Evolutionary conservation across 2,888 invertebrate species (phyloP), one percentile per base, ranked within the genome.

Genomic region (Synanthedon andrenaeformis): DNA sequence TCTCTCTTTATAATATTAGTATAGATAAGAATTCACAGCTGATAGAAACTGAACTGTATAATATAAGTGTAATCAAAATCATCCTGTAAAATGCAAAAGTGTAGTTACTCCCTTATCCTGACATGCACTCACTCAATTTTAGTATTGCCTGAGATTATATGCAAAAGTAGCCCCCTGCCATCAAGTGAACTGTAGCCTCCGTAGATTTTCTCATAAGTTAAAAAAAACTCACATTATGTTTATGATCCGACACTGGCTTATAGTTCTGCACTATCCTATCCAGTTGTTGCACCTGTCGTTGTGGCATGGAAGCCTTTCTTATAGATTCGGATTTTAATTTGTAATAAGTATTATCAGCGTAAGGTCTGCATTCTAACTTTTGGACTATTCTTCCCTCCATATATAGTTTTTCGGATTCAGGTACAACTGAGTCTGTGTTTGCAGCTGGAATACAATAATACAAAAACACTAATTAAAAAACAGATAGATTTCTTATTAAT

Each of bases 381-480:
- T 98, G 97, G n/a, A 96, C 96, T 66, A 98, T 97, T 72, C 95
- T 92, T 0, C 98, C 98, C 82, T 97, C 97, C 91, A 98, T 93
- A 58, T 91, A 92, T 4, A 97, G 85, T 72, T 96, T 96, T 66
- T 96, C 96, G 42, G 91, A 88, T 79, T 95, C 95, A 42, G 94
- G 93, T 49, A 92, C 87, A 51, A 93, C 90, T 45, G 92, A 79
- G 76, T 93, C 92, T 3, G 90, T 89, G 72, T 89, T 89, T 49
- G 89, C 76, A 59, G 92, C 91, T 92, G 66, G 41, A 79, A 74
- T 49, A 42, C 12, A 42, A 13, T 13, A 3, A 45, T 42, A 12
- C 42, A 42, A 42, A 23, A 23, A 23, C 5, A 23, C 23, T 23
- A 23, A 23, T 23, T 5, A 23, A 23, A 23, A 23, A 35, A 35